Evolutionary conservation across 2,113 vertebrate species (phyloP).

Genomic region (Muntiacus reevesi): DNA sequence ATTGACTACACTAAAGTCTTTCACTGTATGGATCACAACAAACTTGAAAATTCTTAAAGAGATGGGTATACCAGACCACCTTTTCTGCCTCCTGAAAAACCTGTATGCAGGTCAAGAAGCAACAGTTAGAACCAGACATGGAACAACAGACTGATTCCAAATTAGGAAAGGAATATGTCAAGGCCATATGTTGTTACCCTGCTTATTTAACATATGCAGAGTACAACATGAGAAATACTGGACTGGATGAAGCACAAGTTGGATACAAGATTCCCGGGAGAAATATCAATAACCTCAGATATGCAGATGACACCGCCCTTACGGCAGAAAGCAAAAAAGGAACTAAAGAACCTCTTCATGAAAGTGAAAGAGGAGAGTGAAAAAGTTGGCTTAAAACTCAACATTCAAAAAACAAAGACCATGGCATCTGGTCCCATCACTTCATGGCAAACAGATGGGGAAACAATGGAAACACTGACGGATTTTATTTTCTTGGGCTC

Average conservation of each 20-base stretch:
- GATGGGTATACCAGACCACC: neutral
- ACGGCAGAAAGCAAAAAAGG: neutral
- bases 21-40: neutral
- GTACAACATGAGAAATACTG: neutral
- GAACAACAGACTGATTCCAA: neutral
- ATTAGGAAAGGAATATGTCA: neutral
- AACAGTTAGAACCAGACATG: neutral
- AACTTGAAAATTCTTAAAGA: neutral
- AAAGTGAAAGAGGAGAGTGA: neutral
- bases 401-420: neutral
- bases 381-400: neutral
- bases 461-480: neutral
- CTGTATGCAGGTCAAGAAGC: neutral
- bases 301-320: neutral
- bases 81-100: neutral
- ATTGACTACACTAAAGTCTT: neutral
- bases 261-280: neutral
- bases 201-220: neutral
- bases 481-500: neutral
- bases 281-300: neutral
- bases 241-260: neutral
- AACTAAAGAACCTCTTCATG: neutral
- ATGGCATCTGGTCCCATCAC: neutral
- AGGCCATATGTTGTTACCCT: neutral
- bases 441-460: neutral